phyloP scores from a whole-genome alignment of 2,888 invertebrate species.

The Epiblema foenella region DNA sequence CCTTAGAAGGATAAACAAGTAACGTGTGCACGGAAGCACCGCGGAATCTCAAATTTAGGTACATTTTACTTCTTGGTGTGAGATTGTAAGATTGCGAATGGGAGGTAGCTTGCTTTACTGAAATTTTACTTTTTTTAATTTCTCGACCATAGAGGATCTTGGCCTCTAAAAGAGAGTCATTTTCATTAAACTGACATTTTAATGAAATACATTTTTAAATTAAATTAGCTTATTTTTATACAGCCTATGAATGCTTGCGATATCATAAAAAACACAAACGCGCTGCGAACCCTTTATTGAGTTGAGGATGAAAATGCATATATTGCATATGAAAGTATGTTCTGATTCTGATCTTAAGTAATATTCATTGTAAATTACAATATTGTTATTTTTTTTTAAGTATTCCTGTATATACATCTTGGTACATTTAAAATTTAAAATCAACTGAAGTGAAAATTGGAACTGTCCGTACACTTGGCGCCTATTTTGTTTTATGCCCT shows the following conservation, averaged over 20 bases:
- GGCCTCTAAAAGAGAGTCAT: too few species aligned
- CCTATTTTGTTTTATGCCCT: background rate
- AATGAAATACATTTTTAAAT: background rate
- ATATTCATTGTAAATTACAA: background rate
- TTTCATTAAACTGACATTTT: too few species aligned
- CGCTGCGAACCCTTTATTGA: too few species aligned
- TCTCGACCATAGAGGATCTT: too few species aligned
- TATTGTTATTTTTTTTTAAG: too few species aligned
- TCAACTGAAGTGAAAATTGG: background rate
- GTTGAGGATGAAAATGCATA: too few species aligned
- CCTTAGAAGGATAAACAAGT: slow-evolving; percentile 84
- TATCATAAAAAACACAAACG: too few species aligned
- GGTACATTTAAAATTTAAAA: background rate
- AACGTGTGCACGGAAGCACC: slow-evolving; percentile 82
- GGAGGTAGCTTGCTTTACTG: slow-evolving; percentile 51
- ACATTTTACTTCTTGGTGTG: slow-evolving; percentile 74
- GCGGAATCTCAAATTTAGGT: slow-evolving; percentile 77
- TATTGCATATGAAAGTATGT: background rate
- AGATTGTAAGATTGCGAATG: slow-evolving; percentile 50
- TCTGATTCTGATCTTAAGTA: background rate
- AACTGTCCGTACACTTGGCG: background rate
- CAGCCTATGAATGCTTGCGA: too few species aligned
- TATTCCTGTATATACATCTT: too few species aligned
- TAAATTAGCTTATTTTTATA: too few species aligned
- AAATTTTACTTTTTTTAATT: too few species aligned